Conservation (phyloP, 2,888 invertebrate species). For the Drosophila nr. perissopoda region DNA sequence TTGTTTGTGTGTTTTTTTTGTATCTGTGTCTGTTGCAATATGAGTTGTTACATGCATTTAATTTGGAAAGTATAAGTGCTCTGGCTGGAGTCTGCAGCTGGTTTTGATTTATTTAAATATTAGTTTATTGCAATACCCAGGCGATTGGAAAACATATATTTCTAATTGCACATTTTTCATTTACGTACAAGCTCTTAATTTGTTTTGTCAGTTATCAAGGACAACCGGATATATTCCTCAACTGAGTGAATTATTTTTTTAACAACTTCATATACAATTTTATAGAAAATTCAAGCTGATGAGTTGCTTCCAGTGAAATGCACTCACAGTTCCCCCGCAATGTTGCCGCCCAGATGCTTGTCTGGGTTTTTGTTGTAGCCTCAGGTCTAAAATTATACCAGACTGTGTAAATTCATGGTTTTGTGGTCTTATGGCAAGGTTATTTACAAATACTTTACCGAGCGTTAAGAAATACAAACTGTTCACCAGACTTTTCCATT, state of each 20-base stretch:
- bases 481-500: background rate
- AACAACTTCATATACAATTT: background rate
- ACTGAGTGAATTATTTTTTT: background rate
- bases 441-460: conserved; percentile 25
- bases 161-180: background rate
- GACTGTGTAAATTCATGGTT: conserved; percentile 54
- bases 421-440: conserved; percentile 36
- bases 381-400: conserved; percentile 61
- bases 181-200: conserved; percentile 5
- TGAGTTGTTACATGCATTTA: conserved; percentile 1
- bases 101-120: conserved; percentile 70
- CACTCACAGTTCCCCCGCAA: conserved; percentile 6
- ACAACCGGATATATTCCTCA: conserved; percentile 2
- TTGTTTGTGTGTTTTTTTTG: background rate
- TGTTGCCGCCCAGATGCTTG: conserved; percentile 41
- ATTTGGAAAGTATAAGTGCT: conserved; percentile 1
- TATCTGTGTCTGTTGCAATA: background rate
- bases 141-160: background rate
- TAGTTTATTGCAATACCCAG: conserved; percentile 37
- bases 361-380: conserved; percentile 42
- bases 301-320: background rate
- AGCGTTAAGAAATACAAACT: background rate
- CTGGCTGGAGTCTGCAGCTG: conserved; percentile 38
- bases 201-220: conserved; percentile 5
- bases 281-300: conserved; percentile 1